Conservation (phyloP, 2,888 invertebrate genomes). For the Odontocerum albicorne region DNA sequence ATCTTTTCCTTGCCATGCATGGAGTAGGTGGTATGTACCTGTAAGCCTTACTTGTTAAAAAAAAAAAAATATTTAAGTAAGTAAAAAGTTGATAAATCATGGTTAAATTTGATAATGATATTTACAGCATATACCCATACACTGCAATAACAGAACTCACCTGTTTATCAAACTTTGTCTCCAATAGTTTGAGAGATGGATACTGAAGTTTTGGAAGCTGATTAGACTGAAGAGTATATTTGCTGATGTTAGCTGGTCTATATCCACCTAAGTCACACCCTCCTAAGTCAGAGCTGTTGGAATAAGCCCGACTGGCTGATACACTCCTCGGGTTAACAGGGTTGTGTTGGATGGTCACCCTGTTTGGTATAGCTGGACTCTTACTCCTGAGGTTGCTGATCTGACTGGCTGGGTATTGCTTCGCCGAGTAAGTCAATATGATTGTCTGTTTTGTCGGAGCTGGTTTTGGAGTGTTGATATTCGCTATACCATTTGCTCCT, state of each 20-base stretch:
- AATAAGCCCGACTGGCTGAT: slow-evolving; percentile 31
- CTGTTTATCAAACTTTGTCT: slow-evolving; percentile 72
- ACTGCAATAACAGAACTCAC: slow-evolving; percentile 39
- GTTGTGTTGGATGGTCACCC: slow-evolving; percentile 38
- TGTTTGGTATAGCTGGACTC: slow-evolving; percentile 32
- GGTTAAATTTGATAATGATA: no score
- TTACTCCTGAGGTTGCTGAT: slow-evolving; percentile 33
- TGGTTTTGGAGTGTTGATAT: slow-evolving; percentile 38
- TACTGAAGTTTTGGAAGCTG: slow-evolving; percentile 77
- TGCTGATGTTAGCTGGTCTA: slow-evolving; percentile 44
- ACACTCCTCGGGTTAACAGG: slow-evolving; percentile 26
- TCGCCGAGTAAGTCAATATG: slow-evolving; percentile 54
- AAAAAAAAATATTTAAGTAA: no score
- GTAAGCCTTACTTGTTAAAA: no score
- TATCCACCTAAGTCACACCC: slow-evolving; percentile 32
- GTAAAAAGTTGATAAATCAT: no score
- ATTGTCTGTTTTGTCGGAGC: slow-evolving; percentile 48
- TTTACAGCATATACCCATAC: no score
- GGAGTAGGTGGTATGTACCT: no score
- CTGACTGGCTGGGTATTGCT: slow-evolving; percentile 45
- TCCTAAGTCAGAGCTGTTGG: slow-evolving; percentile 33
- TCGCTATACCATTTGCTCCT: slow-evolving; percentile 24
- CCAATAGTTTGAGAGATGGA: slow-evolving; percentile 58
- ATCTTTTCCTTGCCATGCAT: no score
- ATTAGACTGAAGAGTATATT: slow-evolving; percentile 69